These are phyloP conservation scores for Grus americana DNA, from an alignment of 2,113 vertebrate genomes.

Conservation along the genomic window DNA sequence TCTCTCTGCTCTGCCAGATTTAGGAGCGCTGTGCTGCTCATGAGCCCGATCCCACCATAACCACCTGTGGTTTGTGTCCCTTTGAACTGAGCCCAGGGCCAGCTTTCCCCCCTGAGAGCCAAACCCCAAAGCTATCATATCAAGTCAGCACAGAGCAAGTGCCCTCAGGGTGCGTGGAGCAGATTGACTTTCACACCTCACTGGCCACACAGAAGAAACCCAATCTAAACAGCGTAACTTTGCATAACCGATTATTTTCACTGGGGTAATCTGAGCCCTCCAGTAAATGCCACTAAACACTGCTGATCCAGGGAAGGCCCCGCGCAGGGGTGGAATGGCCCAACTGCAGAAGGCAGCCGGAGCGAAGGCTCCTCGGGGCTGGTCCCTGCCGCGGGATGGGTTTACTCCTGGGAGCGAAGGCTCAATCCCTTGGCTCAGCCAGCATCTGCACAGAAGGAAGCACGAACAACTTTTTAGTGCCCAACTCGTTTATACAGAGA, in stretches of 20 bases:
- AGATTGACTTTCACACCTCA: conserved; percentile 67
- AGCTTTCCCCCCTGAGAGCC: neutral
- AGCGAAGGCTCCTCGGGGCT: accelerated
- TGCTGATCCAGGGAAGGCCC: neutral
- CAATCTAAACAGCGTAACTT: conserved; percentile 50
- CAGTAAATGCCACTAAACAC: conserved; percentile 41
- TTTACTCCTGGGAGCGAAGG: neutral
- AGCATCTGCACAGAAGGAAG: neutral
- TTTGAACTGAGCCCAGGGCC: neutral
- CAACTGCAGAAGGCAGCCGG: neutral
- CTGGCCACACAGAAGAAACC: conserved; percentile 58
- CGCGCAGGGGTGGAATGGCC: neutral
- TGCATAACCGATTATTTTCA: conserved; percentile 69
- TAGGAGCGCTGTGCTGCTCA: neutral
- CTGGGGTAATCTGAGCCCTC: conserved; percentile 52
- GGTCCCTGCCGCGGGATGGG: accelerated
- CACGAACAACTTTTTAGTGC: neutral
- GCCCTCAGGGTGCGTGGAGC: neutral
- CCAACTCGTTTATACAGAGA: accelerated
- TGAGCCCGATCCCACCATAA: neutral
- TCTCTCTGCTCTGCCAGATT: neutral
- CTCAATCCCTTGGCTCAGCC: neutral
- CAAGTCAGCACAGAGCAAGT: neutral
- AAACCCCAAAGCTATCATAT: neutral
- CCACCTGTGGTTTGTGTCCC: neutral